Percentiles rank a stretch among this genome's conserved stretches.
These are phyloP conservation scores for Telmatochromis sp. DNA, from an alignment of 2,113 vertebrate species.

Conservation along the genomic window DNA sequence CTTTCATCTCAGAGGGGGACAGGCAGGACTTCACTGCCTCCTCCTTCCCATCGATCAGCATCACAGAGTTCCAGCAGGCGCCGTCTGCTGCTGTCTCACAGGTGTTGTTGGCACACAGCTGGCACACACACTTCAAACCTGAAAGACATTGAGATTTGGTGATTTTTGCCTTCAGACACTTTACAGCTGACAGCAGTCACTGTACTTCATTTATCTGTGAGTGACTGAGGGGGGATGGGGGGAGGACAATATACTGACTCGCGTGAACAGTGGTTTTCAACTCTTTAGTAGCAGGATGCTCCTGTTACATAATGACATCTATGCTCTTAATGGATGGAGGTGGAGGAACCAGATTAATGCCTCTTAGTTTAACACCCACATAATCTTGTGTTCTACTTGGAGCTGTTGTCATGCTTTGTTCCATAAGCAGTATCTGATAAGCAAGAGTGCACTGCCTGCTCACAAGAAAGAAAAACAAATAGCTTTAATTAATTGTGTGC, in stretches of 20 bases:
- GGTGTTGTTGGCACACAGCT: slow-evolving; percentile 86
- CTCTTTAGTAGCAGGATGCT: slow-evolving; percentile 6
- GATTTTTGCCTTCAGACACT: neutral
- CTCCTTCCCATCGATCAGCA: slow-evolving; percentile 85
- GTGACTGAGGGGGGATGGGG: neutral
- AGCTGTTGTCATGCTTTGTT: slow-evolving; percentile 58
- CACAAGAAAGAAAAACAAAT: neutral
- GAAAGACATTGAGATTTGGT: slow-evolving; percentile 3
- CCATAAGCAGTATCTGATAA: slow-evolving; percentile 37
- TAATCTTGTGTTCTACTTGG: slow-evolving; percentile 63
- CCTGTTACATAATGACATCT: slow-evolving; percentile 52
- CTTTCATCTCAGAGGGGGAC: slow-evolving; percentile 82
- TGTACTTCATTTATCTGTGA: neutral
- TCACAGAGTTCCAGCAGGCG: slow-evolving; percentile 94
- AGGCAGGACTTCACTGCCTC: slow-evolving; percentile 87
- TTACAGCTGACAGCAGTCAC: neutral
- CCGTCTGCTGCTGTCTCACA: slow-evolving; percentile 89
- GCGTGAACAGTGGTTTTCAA: neutral
- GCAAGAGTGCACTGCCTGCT: neutral
- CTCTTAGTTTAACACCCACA: slow-evolving; percentile 70
- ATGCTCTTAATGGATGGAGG: slow-evolving; percentile 38
- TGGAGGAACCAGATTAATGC: slow-evolving; percentile 55
- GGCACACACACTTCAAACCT: slow-evolving; percentile 91
- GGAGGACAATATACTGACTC: neutral
- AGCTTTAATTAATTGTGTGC: neutral